Evolutionary conservation across 2,888 invertebrate species (phyloP), one percentile per base, ranked within the genome.

Genomic region (Schrankia costaestrigalis): DNA sequence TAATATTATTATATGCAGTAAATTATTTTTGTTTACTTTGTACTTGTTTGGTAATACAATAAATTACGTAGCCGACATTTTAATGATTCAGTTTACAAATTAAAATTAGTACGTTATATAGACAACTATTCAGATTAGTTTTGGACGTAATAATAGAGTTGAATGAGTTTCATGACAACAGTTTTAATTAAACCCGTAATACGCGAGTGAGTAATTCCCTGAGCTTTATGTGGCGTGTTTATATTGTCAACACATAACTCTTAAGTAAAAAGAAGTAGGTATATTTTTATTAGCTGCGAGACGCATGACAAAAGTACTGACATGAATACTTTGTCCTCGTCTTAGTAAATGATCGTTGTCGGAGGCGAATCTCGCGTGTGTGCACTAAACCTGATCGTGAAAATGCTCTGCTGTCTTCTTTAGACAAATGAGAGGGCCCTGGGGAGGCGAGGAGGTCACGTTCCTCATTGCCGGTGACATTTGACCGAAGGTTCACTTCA

Each of bases 391-490:
- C 53, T 63, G 60, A 63, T 69, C 59, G 47, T 55, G 56, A 51
- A 58, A 61, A 49, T 43, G 46, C 48, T 46, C 44, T 41, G 39
- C 42, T 45, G 53, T 47, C 54, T 56, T 56, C 56, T 58, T 61
- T 59, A 59, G 64, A 73, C 63, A 73, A 76, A 76, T 72, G 66
- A 63, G 63, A 33, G 44, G 56, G 43, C 50, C 55, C 56, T 24
- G 41, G 61, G 41, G 58, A 52, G 39, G 41, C 33, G 49, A 38
- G 54, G 63, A 65, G 67, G 72, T 70, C 73, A 67, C 67, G 67
- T 64, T 47, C 61, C 65, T 70, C 67, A 67, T 71, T 70, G 70
- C 63, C 65, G 52, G 63, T 68, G 74, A 74, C 73, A 76, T 74
- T 73, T 71, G 72, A 68, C 69, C 66, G 71, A 71, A 63, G 60